Base-by-base conservation (phyloP, 1,140 invertebrate species). In the Orussus abietinus region DNA sequence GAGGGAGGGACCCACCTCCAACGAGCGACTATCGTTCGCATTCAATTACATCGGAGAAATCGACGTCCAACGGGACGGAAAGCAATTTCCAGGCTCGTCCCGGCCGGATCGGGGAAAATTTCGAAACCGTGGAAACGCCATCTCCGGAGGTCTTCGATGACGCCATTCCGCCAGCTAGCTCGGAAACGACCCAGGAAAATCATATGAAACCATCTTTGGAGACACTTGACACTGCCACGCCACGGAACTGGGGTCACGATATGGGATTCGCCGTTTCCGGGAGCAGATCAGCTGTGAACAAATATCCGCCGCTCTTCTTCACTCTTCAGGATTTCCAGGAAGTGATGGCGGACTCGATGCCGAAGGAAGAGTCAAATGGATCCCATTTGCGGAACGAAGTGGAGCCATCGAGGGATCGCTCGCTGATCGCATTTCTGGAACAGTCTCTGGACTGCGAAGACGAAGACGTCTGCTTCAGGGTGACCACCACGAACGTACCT, bases 401-500 rank as follows among this genome's bases (percentile, higher is more conserved):
- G n/a, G n/a, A n/a, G n/a, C n/a, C 4, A 10, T 22, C n/a, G 36
- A 35, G 19, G 26, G n/a, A n/a, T n/a, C n/a, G n/a, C n/a, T n/a
- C n/a, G n/a, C n/a, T n/a, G n/a, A n/a, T n/a, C 17, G 6, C 21
- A 36, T 3, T 37, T 31, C 28, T 22, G 13, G 45, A 31, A 2
- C 18, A 41, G 12, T 43, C 46, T 4, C 17, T 46, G 21, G 26
- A 39, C 5, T 51, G 49, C 14, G 39, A 44, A 1, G 37, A 49
- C 4, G 25, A 49, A 5, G 50, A 49, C 5, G 46, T 63, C 7
- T 61, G 56, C 17, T 73, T 73, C 39, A 54, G 64, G 3, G 57
- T 73, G 1, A 70, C 66, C 1, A 72, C 69, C 0, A 71, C 69
- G 0, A 63, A 62, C 26, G 33, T 62, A 0, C 68, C 68, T 0